Base-by-base conservation (phyloP, 2,113 vertebrate species). In the Aptenodytes patagonicus region DNA sequence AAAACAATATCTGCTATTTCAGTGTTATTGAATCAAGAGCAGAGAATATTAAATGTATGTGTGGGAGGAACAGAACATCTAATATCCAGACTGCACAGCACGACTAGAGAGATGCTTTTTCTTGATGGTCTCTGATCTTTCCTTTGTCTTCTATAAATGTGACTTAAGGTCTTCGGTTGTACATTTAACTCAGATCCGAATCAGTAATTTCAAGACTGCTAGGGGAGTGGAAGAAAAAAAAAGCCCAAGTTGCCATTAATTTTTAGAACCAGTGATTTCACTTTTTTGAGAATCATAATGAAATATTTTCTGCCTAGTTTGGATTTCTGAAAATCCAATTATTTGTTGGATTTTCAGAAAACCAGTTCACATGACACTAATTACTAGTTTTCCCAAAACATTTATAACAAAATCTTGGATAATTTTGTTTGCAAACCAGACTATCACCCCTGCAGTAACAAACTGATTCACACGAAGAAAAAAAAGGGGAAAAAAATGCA, bases 401-500 rank as follows among this genome's bases (percentile, higher is more conserved):
- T 42, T 49, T 36, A 4, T 55, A 60, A 36, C 1, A 73, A 85
- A 83, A 64, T 16, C 5, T 76, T 61, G 14, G n/a, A 65, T 16
- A 6, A 16, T 68, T 91, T 68, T 42, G 18, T 71, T 78, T 92
- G 13, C 16, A 80, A 79, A 79, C 5, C 1, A 13, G 10, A 75
- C 6, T 26, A 8, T 7, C 26, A 8, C 58, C 15, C 21, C 8
- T 75, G 29, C 9, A 79, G 26, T 62, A 73, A 51, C 6, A 69
- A 89, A 65, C 6, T 51, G 10, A 36, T 57, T 42, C 10, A 52
- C 3, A 13, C 12, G 13, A 77, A 47, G 6, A 3, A 42, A 77
- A 54, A 21, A 17, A 51, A 11, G 0, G 1, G 3, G 2, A 2
- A 17, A 15, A 28, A n/a, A 42, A 44, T 10, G 1, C 1, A 32